A percentile compares a stretch with the other conserved stretches of the same genome.
These are phyloP conservation scores for Elanoides forficatus DNA, from an alignment of 2,113 vertebrate species.

Conservation along the genomic window DNA sequence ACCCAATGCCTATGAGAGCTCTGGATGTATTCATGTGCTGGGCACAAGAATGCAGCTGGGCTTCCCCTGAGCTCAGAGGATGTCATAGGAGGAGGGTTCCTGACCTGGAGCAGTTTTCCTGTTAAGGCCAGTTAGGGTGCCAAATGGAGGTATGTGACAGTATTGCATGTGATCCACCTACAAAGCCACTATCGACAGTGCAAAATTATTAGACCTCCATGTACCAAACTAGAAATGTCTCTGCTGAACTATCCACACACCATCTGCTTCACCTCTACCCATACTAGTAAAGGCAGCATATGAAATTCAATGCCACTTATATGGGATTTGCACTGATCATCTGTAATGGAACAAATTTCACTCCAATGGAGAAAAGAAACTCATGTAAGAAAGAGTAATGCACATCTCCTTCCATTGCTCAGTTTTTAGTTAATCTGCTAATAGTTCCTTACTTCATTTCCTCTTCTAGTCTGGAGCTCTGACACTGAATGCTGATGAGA, in stretches of 20 bases:
- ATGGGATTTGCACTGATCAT: neutral
- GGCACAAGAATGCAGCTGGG: too few relatives aligned
- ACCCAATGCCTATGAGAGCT: neutral
- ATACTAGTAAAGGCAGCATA: rapidly evolving
- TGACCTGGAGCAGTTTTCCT: neutral
- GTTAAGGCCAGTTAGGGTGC: too few relatives aligned
- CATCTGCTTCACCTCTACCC: neutral
- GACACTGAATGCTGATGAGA: neutral
- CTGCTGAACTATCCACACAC: neutral
- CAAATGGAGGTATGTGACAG: too few relatives aligned
- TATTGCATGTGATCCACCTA: too few relatives aligned
- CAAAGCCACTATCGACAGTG: neutral
- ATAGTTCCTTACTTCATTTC: neutral
- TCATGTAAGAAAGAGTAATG: neutral
- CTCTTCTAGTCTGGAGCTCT: neutral
- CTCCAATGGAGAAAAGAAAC: neutral
- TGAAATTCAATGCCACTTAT: neutral
- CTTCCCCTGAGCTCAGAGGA: neutral
- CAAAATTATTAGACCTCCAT: too few relatives aligned
- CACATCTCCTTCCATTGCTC: neutral
- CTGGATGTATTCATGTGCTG: neutral
- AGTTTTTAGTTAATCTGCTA: neutral
- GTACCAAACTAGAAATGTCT: neutral
- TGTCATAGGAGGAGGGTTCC: neutral
- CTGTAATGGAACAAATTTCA: neutral